phyloP scores from a whole-genome alignment of 2,888 invertebrate genomes.

The Eupithecia inturbata region DNA sequence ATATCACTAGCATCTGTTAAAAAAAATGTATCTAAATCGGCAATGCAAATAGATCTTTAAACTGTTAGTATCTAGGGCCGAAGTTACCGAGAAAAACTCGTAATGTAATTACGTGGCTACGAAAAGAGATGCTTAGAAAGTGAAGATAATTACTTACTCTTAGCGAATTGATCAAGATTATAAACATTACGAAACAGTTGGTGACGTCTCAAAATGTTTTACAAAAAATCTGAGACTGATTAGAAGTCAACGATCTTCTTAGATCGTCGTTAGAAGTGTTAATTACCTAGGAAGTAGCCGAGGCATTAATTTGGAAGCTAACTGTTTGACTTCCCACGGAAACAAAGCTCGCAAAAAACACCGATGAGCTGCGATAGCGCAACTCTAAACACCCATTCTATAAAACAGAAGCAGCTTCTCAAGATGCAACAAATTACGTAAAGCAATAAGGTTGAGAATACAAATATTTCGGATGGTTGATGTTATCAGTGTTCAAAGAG shows the following conservation, averaged over 20 bases:
- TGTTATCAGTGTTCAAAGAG: conserved; percentile 51
- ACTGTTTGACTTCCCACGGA: conserved; percentile 56
- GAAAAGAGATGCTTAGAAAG: conserved; percentile 50
- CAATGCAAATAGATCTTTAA: background rate
- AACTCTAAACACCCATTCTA: conserved; percentile 39
- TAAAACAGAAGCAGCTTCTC: conserved; percentile 37
- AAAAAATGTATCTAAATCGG: background rate
- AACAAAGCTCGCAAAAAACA: conserved; percentile 47
- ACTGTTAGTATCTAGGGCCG: background rate
- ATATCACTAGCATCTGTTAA: background rate
- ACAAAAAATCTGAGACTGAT: background rate
- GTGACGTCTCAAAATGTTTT: background rate
- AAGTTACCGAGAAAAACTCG: background rate
- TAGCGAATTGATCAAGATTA: conserved; percentile 47
- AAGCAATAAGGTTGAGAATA: conserved; percentile 53
- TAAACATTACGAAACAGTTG: conserved; percentile 21
- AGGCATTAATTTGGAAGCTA: conserved; percentile 47
- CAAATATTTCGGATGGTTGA: conserved; percentile 42
- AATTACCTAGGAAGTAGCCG: conserved; percentile 2
- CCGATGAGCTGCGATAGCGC: conserved; percentile 47
- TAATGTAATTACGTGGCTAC: conserved; percentile 23
- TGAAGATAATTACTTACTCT: conserved; percentile 56
- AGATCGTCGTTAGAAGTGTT: background rate
- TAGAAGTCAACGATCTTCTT: background rate
- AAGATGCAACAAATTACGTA: conserved; percentile 40